A percentile compares a stretch with the other conserved stretches of the same genome.
These are phyloP conservation scores for Catocala nupta DNA, from an alignment of 2,888 invertebrate species.

Conservation along the genomic window DNA sequence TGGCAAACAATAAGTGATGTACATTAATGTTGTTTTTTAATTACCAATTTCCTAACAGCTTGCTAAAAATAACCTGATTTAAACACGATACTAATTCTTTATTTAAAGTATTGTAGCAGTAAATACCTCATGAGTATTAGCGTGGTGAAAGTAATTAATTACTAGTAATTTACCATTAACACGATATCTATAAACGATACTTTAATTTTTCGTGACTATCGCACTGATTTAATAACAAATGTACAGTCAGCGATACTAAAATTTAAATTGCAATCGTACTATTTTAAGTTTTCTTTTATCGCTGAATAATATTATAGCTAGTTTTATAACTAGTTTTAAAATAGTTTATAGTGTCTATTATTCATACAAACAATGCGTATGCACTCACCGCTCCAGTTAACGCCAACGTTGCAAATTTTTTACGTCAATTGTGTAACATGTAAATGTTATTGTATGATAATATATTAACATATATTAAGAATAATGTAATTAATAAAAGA, in stretches of 20 bases:
- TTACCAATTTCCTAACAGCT: slow-evolving; percentile 3
- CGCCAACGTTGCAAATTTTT: slow-evolving; percentile 47
- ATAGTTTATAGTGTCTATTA: slow-evolving; percentile 36
- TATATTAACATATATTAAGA: not conserved
- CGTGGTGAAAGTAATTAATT: slow-evolving; percentile 46
- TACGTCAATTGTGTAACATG: slow-evolving; percentile 45
- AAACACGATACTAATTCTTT: not conserved
- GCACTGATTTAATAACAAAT: not conserved
- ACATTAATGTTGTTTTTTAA: slow-evolving; percentile 22
- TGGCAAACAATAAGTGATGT: slow-evolving; percentile 28
- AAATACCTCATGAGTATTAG: slow-evolving; percentile 24
- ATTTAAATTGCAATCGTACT: not conserved
- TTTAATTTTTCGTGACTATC: slow-evolving; percentile 32
- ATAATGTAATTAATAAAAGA: not conserved
- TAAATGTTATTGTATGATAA: slow-evolving; percentile 31
- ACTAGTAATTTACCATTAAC: slow-evolving; percentile 35
- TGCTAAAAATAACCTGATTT: not conserved
- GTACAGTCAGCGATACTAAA: not conserved
- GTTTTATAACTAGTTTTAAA: slow-evolving; percentile 33
- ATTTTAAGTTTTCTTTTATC: slow-evolving; percentile 10
- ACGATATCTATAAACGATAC: slow-evolving; percentile 39
- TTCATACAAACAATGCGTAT: slow-evolving; percentile 48
- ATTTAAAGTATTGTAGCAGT: slow-evolving; percentile 18
- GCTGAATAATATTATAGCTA: slow-evolving; percentile 5
- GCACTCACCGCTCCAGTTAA: slow-evolving; percentile 55